phyloP scores from a whole-genome alignment of 2,797 vertebrate genomes.

The Gobionotothen gibberifrons region DNA sequence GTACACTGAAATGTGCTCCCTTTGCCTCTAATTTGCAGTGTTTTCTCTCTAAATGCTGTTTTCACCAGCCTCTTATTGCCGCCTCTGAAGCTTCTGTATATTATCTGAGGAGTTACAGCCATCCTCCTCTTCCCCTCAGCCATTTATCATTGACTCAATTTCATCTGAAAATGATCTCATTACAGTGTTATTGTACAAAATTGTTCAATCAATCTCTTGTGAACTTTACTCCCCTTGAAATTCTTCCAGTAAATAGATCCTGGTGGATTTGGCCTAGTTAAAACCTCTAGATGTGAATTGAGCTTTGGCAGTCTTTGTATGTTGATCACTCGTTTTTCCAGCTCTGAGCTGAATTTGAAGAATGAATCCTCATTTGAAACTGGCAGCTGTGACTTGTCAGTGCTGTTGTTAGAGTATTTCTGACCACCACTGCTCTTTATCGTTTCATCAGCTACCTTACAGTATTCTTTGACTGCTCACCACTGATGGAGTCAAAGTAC shows the following conservation, averaged over 20 bases:
- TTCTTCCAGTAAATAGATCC: constrained; percentile 41
- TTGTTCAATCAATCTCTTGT: constrained; percentile 59
- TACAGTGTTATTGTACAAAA: constrained; percentile 67
- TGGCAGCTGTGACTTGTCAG: constrained; percentile 15
- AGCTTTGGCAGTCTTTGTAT: constrained; percentile 41
- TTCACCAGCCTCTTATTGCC: constrained; percentile 50
- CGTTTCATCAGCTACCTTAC: constrained; percentile 12
- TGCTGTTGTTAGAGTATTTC: constrained; percentile 21
- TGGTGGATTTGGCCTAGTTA: constrained; percentile 15
- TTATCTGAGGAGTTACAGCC: constrained; percentile 45
- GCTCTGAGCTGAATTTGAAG: constrained; percentile 44
- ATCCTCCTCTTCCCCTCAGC: constrained; percentile 35
- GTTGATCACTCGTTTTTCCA: constrained; percentile 17
- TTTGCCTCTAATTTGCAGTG: constrained; percentile 60
- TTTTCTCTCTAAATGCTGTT: constrained; percentile 54
- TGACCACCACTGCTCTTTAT: constrained; percentile 14
- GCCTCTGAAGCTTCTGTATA: constrained; percentile 40
- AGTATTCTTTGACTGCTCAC: neutral
- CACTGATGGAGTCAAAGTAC: constrained; percentile 19
- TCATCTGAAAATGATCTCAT: constrained; percentile 68
- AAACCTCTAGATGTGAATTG: constrained; percentile 29
- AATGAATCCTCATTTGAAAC: constrained; percentile 36
- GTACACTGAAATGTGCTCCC: constrained; percentile 59
- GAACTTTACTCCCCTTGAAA: constrained; percentile 50
- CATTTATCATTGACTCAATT: constrained; percentile 69